Base-by-base conservation (phyloP, 2,797 vertebrate genomes). In the Botia kubotai region DNA sequence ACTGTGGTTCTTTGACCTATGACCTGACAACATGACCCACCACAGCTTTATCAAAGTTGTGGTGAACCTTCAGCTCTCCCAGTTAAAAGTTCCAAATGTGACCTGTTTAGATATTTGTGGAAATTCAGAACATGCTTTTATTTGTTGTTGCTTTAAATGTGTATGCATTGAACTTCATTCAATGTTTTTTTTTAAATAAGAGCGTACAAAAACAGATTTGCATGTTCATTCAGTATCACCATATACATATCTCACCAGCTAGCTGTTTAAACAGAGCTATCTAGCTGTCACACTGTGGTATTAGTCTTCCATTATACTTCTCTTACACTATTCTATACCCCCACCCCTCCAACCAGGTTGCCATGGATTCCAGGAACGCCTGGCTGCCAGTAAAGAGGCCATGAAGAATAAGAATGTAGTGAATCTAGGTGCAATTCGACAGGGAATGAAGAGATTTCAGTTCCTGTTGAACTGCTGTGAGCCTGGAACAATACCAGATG, bases 401-500 rank as follows among this genome's bases (percentile, higher is more conserved):
- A 95, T 96, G 86, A 99, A 97, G 91, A 96, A 96, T 92, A 98
- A 97, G 92, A 99, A 98, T 0, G 93, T 99, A 83, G 97, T 99
- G 86, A 98, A 99, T 88, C 89, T 99, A 86, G 97, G 97, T 52
- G 98, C 98, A 19, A 99, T 99, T 82, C 94, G 98, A 29, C 98
- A 99, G 90, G 98, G 98, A 73, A 99, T 99, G 98, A 99, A 98
- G 83, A 95, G 98, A 76, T 99, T 99, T 87, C 98, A 99, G 88
- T 99, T 99, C 85, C 95, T 99, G 50, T 92, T 99, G 66, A 99
- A 99, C 92, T 99, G 98, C 93, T 99, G 98, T 65, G 98, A 99
- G 73, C 98, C 98, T 0, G 98, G 98, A 62, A 98, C 98, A 48
- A 99, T 99, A 75, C 98, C 98, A 0, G 98, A 99, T 63, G 98